A percentile compares a stretch with the other conserved stretches of the same genome.
These are phyloP conservation scores for Aleiodes testaceus DNA, from an alignment of 2,888 invertebrate genomes.

Conservation along the genomic window DNA sequence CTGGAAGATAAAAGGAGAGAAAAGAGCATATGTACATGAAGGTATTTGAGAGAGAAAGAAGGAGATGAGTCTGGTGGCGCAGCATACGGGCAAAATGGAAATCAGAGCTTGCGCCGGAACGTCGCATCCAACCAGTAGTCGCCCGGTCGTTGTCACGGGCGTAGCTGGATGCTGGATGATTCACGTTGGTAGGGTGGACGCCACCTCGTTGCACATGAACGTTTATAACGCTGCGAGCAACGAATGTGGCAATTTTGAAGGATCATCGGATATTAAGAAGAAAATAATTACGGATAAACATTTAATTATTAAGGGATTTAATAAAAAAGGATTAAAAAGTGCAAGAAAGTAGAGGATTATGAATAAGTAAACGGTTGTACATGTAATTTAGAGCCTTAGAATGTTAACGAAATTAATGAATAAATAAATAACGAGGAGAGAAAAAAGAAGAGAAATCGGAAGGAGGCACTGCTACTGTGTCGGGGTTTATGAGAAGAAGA, in stretches of 20 bases:
- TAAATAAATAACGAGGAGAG: not conserved
- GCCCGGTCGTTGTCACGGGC: conserved; percentile 71
- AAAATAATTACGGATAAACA: not conserved
- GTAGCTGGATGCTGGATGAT: conserved; percentile 69
- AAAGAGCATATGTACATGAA: conserved; percentile 12
- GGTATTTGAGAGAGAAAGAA: conserved; percentile 15
- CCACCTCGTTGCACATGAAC: conserved; percentile 50
- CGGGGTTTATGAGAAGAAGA: conserved; percentile 19
- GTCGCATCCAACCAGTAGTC: conserved; percentile 64
- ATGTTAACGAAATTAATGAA: not conserved
- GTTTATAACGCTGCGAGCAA: conserved; percentile 49
- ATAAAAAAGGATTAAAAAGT: not conserved
- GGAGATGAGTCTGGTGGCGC: conserved; percentile 60
- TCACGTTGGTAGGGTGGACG: conserved; percentile 54
- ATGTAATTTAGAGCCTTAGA: not conserved
- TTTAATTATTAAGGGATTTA: not conserved
- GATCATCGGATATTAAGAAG: conserved; percentile 35
- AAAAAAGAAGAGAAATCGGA: not conserved
- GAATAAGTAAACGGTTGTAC: not conserved
- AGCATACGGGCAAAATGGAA: conserved; percentile 62
- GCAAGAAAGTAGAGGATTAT: not conserved
- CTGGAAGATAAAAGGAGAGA: not conserved
- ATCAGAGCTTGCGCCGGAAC: conserved; percentile 69
- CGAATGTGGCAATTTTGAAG: conserved; percentile 46
- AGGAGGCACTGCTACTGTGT: conserved; percentile 11